Evolutionary conservation across 1,140 invertebrate species (phyloP), one percentile per base, ranked within the genome.

Genomic region (Heliconius hermathena): DNA sequence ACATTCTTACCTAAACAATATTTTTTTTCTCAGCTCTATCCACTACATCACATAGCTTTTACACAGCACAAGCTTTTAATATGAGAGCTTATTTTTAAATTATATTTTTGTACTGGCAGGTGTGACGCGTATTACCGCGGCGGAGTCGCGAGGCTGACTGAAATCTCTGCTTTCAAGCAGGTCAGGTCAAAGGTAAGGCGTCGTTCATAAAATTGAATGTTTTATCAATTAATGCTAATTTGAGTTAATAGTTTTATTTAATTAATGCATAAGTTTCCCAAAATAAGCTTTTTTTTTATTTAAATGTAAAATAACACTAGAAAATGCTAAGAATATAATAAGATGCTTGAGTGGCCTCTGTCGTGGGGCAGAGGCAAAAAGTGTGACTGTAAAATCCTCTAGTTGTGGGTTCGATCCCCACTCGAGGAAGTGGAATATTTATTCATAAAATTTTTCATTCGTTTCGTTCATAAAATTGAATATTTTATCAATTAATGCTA

Each of bases 141-240:
- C 76, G 81, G 83, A 81, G 81, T 82, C 85, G 83, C 86, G 82
- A 83, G 82, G 80, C 82, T 83, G 82, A 88, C 86, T 88, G 77
- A 85, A 87, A 87, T 87, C 86, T 87, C 83, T 87, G 86, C 84
- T 84, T 83, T 78, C 82, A 81, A 80, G 81, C 86, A 84, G 86
- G 86, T 87, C 84, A 87, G 86, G 86, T 87, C 86, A 87, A 66
- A 70, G 74, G 74, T 84, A 79, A 77, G 78, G 82, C 73, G 38
- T 29, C 77, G 85, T 79, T 54, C 78, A 87, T 26, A 76, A 29
- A 26, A 38, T 57, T 70, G 52, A 49, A 70, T 71, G 71, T 66
- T 80, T 80, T 77, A 72, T 38, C 36, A 72, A 72, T 72, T 41
- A 72, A 72, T 33, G 9, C 20, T 66, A 66, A 66, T 66, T 66